These are phyloP conservation scores for Diaprepes abbreviatus DNA, from an alignment of 2,888 invertebrate species.

Conservation along the genomic window DNA sequence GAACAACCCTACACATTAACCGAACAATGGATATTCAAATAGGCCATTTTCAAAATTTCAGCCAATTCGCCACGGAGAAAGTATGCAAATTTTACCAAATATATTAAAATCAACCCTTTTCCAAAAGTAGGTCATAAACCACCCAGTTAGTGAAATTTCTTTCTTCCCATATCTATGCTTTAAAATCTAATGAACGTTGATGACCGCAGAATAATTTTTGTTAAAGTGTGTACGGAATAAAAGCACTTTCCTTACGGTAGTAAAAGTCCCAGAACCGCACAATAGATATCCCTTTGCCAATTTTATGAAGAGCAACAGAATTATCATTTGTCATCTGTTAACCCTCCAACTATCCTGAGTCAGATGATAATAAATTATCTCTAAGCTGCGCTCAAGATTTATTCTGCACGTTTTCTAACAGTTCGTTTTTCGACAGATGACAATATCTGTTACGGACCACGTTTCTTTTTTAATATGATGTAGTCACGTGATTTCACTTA, in stretches of 20 bases:
- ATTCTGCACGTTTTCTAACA: no score
- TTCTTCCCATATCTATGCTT: neutral
- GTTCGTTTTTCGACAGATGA: no score
- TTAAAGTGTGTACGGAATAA: constrained; percentile 11
- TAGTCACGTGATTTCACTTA: no score
- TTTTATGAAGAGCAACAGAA: constrained; percentile 25
- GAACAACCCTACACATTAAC: no score
- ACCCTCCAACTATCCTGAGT: constrained; percentile 11
- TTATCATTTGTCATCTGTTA: constrained; percentile 24
- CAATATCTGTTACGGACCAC: no score
- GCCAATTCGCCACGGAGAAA: neutral
- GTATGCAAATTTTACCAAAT: constrained; percentile 7
- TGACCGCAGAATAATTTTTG: neutral
- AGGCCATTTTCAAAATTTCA: no score
- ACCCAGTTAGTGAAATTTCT: constrained; percentile 7
- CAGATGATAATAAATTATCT: constrained; percentile 16
- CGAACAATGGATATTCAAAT: no score
- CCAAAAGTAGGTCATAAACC: constrained; percentile 42
- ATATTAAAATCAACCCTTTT: constrained; percentile 29
- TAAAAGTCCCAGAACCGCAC: constrained; percentile 12
- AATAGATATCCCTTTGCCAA: constrained; percentile 22
- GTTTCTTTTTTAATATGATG: no score
- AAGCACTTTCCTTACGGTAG: constrained; percentile 17
- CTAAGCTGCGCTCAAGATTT: neutral
- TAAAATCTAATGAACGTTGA: neutral